Evolutionary conservation across 2,888 invertebrate genomes (phyloP).

Genomic region (Meloe dianella): DNA sequence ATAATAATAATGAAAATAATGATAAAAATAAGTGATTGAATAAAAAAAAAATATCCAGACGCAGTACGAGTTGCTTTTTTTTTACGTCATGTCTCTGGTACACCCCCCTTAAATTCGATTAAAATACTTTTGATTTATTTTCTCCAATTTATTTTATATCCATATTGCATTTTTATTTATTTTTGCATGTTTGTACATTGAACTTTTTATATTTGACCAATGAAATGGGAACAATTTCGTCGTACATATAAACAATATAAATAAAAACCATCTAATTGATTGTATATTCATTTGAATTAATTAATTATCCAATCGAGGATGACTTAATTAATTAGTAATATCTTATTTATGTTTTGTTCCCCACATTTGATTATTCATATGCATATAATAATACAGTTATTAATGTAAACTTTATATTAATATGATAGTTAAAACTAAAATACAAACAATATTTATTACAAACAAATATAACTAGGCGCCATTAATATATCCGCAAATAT

Average conservation of each 20-base stretch:
- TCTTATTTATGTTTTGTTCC: not conserved
- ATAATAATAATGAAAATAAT: not conserved
- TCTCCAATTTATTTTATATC: conserved; percentile 6
- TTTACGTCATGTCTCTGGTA: not conserved
- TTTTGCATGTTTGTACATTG: not conserved
- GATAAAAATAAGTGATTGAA: not conserved
- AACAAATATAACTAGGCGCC: conserved; percentile 6
- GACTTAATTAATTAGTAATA: not conserved
- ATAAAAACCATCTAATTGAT: no score
- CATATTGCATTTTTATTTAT: not conserved
- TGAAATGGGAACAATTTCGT: not conserved
- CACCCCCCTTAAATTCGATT: conserved; percentile 1
- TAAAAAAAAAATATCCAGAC: not conserved
- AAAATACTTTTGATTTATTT: conserved; percentile 7
- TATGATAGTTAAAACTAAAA: not conserved
- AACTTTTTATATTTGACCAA: not conserved
- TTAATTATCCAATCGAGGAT: not conserved
- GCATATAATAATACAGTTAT: not conserved
- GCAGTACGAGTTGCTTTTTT: not conserved
- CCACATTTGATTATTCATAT: not conserved
- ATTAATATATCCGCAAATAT: not conserved
- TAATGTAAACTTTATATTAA: not conserved
- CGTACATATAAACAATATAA: not conserved
- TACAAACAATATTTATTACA: conserved; percentile 3
- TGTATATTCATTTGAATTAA: not conserved